Evolutionary conservation across 2,797 vertebrate species (phyloP).

Genomic region (Periparus ater): DNA sequence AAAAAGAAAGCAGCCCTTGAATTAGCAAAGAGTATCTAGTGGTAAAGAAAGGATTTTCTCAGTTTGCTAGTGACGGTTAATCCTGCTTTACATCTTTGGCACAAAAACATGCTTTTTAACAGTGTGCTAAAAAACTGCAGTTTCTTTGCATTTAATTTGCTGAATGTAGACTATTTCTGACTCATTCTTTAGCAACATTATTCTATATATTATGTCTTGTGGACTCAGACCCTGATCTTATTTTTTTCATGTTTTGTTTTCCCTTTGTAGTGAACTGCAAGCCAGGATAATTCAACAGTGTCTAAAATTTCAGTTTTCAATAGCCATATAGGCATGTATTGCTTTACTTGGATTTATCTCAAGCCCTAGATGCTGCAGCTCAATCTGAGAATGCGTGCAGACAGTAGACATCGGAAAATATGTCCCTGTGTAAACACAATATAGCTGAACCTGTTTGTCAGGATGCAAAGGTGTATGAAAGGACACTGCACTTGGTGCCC

Average conservation of each 20-base stretch:
- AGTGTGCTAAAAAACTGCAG: background rate
- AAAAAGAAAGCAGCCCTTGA: background rate
- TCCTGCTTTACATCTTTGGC: background rate
- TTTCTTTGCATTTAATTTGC: background rate
- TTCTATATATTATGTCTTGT: background rate
- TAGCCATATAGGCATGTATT: conserved; percentile 18
- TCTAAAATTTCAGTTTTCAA: conserved; percentile 30
- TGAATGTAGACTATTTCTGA: background rate
- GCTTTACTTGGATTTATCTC: conserved; percentile 61
- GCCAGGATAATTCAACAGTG: background rate
- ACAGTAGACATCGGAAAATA: conserved; percentile 65
- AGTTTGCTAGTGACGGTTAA: background rate
- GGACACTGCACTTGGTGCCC: conserved; percentile 57
- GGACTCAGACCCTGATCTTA: background rate
- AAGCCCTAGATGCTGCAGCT: conserved; percentile 24
- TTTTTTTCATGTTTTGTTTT: conserved; percentile 1
- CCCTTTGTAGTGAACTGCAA: background rate
- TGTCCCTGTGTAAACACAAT: conserved; percentile 78
- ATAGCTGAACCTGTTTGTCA: conserved; percentile 74
- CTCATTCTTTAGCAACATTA: background rate
- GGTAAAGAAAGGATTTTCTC: background rate
- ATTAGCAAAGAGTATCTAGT: background rate
- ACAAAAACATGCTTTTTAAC: background rate
- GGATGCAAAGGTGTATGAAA: conserved; percentile 73
- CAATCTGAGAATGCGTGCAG: conserved; percentile 64